Percentiles rank a stretch among this genome's conserved stretches.
These are phyloP conservation scores for Tapirus indicus DNA, from an alignment of 2,797 vertebrate genomes.

Conservation along the genomic window DNA sequence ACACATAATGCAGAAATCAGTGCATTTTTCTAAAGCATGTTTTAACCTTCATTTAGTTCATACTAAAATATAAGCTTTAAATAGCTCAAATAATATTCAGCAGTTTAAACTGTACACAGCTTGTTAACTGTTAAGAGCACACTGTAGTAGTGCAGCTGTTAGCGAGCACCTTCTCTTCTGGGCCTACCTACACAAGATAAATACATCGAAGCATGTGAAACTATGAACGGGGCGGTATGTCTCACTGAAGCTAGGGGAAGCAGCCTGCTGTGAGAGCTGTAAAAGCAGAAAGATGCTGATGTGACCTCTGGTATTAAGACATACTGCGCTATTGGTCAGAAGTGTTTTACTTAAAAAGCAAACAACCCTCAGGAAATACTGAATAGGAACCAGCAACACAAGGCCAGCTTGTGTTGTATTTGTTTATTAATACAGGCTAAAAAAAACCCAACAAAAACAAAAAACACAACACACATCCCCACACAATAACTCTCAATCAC, in stretches of 20 bases:
- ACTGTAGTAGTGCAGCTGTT: conserved; percentile 44
- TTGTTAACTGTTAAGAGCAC: conserved; percentile 85
- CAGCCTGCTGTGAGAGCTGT: conserved; percentile 53
- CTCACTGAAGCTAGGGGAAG: conserved; percentile 2
- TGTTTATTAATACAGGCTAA: conserved; percentile 84
- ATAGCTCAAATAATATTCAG: conserved; percentile 91
- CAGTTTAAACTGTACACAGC: conserved; percentile 96
- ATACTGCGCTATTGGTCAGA: conserved; percentile 79
- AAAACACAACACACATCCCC: conserved; percentile 54
- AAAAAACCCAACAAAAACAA: conserved; percentile 57
- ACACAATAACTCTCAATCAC: background rate
- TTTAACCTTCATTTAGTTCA: conserved; percentile 96
- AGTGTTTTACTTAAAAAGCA: conserved; percentile 73
- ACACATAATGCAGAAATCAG: conserved; percentile 95
- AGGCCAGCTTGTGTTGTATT: conserved; percentile 88
- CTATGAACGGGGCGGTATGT: conserved; percentile 44
- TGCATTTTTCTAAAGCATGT: conserved; percentile 95
- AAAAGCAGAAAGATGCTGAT: conserved; percentile 77
- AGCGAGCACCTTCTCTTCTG: conserved; percentile 84
- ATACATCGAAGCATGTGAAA: conserved; percentile 65
- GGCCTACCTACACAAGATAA: conserved; percentile 74
- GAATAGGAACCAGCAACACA: conserved; percentile 87
- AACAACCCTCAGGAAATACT: conserved; percentile 87
- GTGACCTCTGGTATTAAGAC: conserved; percentile 74
- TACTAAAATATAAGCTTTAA: conserved; percentile 94